Conservation (phyloP, 2,888 invertebrate genomes). For the Neoaliturus tenellus region DNA sequence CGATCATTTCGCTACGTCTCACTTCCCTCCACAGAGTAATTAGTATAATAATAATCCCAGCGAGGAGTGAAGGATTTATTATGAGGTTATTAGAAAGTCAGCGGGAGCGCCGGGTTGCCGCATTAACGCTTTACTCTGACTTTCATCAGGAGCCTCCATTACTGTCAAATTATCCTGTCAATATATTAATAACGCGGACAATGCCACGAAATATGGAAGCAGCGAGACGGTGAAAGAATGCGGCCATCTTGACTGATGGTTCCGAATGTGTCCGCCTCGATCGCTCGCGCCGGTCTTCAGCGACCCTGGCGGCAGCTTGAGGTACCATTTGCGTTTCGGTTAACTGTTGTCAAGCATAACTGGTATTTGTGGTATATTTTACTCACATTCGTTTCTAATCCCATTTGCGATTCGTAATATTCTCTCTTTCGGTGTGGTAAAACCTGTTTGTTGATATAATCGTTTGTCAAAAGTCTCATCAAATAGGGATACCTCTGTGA, state of each 20-base stretch:
- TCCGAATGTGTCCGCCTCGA: neutral
- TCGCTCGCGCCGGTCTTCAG: neutral
- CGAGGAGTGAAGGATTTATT: slow-evolving; percentile 20
- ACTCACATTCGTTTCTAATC: slow-evolving; percentile 5
- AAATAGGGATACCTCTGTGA: slow-evolving; percentile 22
- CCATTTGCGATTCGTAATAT: neutral
- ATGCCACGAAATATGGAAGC: slow-evolving; percentile 32
- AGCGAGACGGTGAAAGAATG: slow-evolving; percentile 18
- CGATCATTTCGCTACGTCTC: neutral
- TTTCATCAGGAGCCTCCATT: slow-evolving; percentile 17
- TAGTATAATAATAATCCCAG: slow-evolving; percentile 14
- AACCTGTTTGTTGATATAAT: slow-evolving; percentile 21
- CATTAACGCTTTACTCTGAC: slow-evolving; percentile 9
- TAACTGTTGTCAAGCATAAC: neutral
- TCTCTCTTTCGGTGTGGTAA: neutral
- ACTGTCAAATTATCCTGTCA: slow-evolving; percentile 51
- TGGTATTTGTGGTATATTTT: neutral
- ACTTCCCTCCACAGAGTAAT: slow-evolving; percentile 14
- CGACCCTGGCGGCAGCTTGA: slow-evolving; percentile 7
- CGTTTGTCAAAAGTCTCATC: slow-evolving; percentile 18
- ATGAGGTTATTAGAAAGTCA: slow-evolving; percentile 41
- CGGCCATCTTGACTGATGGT: slow-evolving; percentile 16
- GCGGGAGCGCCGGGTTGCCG: neutral
- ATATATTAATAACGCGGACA: slow-evolving; percentile 47
- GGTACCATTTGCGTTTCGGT: no score